These are phyloP conservation scores for Gnatocerus cornutus DNA, from an alignment of 2,888 invertebrate genomes.

Conservation along the genomic window DNA sequence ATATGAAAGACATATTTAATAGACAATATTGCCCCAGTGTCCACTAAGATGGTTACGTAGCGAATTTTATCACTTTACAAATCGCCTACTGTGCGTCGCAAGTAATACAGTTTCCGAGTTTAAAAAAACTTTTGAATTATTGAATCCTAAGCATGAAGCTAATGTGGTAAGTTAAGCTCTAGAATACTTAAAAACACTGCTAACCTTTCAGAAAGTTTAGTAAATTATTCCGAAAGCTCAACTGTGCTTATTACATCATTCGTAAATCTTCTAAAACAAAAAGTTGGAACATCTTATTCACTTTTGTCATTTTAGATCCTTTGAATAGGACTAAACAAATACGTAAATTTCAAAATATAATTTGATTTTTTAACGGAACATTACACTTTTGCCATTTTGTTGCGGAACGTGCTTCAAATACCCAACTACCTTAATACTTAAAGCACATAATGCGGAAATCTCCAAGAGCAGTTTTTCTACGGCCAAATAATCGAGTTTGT, in stretches of 20 bases:
- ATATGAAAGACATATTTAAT: conserved; percentile 35
- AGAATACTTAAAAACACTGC: conserved; percentile 39
- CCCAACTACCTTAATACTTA: conserved; percentile 52
- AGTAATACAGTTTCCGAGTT: conserved; percentile 15
- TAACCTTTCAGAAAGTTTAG: conserved; percentile 27
- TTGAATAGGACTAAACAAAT: background rate
- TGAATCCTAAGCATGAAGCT: conserved; percentile 34
- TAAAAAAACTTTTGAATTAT: conserved; percentile 44
- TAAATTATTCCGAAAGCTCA: conserved; percentile 31
- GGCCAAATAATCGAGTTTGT: conserved; percentile 12
- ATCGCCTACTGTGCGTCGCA: conserved; percentile 40
- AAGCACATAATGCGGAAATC: conserved; percentile 49
- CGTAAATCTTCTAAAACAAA: conserved; percentile 5
- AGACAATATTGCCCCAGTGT: conserved; percentile 36
- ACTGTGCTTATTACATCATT: conserved; percentile 11
- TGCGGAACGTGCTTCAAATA: conserved; percentile 52
- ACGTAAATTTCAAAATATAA: background rate
- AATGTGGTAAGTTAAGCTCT: conserved; percentile 38
- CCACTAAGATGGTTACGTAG: conserved; percentile 25
- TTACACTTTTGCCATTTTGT: conserved; percentile 25
- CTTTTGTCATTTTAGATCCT: background rate
- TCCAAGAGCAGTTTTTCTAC: background rate
- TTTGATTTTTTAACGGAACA: conserved; percentile 20
- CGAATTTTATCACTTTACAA: conserved; percentile 38
- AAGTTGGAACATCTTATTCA: background rate